phyloP scores from a whole-genome alignment of 2,888 invertebrate genomes.

The Eupithecia vulgata region DNA sequence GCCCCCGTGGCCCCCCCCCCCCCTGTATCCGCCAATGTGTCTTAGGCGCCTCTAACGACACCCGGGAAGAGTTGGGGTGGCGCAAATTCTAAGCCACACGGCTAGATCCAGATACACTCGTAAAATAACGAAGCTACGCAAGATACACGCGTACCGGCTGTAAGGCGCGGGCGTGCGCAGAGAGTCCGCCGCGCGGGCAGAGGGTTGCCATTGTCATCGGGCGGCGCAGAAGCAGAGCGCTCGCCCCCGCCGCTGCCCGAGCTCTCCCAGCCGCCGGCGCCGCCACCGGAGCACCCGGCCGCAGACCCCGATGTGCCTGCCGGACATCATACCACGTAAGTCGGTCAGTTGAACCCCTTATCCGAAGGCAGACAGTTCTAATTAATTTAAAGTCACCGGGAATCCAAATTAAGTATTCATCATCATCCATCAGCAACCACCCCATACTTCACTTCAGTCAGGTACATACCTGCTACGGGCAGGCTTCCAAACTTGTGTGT shows the following conservation, averaged over 20 bases:
- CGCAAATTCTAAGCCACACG: too few species aligned
- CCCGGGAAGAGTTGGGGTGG: too few species aligned
- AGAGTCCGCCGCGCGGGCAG: conserved; percentile 34
- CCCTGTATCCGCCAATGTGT: too few species aligned
- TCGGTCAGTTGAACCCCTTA: not conserved
- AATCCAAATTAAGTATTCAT: not conserved
- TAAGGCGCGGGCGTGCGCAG: conserved; percentile 32
- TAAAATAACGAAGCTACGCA: too few species aligned
- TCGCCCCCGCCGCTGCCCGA: conserved; percentile 48
- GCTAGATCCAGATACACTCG: too few species aligned
- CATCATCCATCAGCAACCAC: not conserved
- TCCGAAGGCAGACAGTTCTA: not conserved
- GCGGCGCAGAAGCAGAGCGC: conserved; percentile 53
- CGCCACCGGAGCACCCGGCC: not conserved
- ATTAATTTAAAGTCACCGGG: not conserved
- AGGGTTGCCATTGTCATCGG: conserved; percentile 68
- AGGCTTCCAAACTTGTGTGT: not conserved
- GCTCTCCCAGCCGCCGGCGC: conserved; percentile 55
- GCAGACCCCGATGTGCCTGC: conserved; percentile 45
- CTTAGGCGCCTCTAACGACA: too few species aligned
- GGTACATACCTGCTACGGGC: not conserved
- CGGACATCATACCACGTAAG: not conserved
- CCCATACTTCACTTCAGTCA: not conserved
- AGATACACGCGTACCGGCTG: conserved; percentile 29
- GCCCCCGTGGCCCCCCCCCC: too few species aligned